Percentiles rank a stretch among this genome's conserved stretches.
Evolutionary conservation across 30 jellyfish, hydroid and myxozoan species (phyloP).

Genomic region (Clytia hemisphaerica): DNA sequence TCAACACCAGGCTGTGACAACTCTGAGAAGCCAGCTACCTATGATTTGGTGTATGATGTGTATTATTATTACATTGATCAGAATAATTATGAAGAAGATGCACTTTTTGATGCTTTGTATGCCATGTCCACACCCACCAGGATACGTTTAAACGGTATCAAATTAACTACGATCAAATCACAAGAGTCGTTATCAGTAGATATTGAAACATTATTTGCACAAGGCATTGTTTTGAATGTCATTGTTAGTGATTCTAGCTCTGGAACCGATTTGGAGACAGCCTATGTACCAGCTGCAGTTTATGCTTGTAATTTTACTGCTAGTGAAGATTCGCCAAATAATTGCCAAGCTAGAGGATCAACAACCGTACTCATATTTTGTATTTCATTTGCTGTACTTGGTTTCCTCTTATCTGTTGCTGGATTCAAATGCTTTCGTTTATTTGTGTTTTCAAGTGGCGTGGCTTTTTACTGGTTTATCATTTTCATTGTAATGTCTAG

Average conservation of each 20-base stretch:
- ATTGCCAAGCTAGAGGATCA: neutral
- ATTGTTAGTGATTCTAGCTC: slow-evolving; percentile 39
- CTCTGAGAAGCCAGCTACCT: slow-evolving; percentile 22
- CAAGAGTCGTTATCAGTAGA: neutral
- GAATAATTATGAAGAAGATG: slow-evolving; percentile 30
- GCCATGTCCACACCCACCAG: slow-evolving; percentile 46
- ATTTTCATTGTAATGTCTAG: neutral
- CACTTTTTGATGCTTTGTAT: slow-evolving; percentile 49
- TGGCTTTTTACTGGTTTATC: slow-evolving; percentile 14
- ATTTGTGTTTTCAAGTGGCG: neutral
- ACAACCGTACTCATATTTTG: neutral
- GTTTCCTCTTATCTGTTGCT: slow-evolving; percentile 47
- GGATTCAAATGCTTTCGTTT: slow-evolving; percentile 50
- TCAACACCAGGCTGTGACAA: slow-evolving; percentile 53
- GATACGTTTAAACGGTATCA: slow-evolving; percentile 40
- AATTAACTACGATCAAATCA: slow-evolving; percentile 25
- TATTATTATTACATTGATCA: slow-evolving; percentile 33
- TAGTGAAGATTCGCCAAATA: neutral
- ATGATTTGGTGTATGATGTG: slow-evolving; percentile 43
- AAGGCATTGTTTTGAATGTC: slow-evolving; percentile 70
- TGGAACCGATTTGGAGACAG: slow-evolving; percentile 34
- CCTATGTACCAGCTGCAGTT: slow-evolving; percentile 57
- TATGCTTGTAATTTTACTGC: slow-evolving; percentile 67
- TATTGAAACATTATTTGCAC: slow-evolving; percentile 24
- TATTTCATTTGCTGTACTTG: slow-evolving; percentile 38